These are phyloP conservation scores for Podarcis cretensis DNA, from an alignment of 2,113 vertebrate genomes.

Conservation along the genomic window DNA sequence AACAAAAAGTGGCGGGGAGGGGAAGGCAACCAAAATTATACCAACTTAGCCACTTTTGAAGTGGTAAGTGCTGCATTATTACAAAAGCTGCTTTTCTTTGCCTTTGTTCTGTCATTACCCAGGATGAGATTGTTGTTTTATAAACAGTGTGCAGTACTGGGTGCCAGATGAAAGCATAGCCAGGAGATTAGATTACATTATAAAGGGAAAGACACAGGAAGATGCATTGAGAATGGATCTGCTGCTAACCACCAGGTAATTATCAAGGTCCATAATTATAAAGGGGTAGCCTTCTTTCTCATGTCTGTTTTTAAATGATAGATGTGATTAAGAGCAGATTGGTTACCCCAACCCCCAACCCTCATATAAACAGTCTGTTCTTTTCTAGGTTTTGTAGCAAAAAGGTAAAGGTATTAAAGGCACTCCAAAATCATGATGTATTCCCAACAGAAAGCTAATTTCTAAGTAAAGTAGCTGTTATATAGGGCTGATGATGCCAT, in stretches of 20 bases:
- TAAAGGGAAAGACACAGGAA: conserved; percentile 67
- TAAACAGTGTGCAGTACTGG: conserved; percentile 62
- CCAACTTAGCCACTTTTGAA: conserved; percentile 67
- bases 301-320: conserved; percentile 68
- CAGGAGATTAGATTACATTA: conserved; percentile 75
- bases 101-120: conserved; percentile 74
- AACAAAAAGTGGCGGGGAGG: background rate
- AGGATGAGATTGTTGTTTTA: conserved; percentile 73
- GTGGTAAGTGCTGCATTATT: conserved; percentile 70
- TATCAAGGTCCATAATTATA: conserved; percentile 70
- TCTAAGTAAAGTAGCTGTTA: background rate
- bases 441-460: background rate
- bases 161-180: conserved; percentile 75
- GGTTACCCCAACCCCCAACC: background rate
- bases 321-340: conserved; percentile 69
- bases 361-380: conserved; percentile 2
- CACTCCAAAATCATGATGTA: conserved; percentile 8
- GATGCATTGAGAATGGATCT: conserved; percentile 61
- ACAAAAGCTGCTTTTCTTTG: conserved; percentile 58
- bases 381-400: conserved; percentile 44
- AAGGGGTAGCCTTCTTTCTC: conserved; percentile 63
- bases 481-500: background rate
- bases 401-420: conserved; percentile 37
- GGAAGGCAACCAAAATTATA: conserved; percentile 42
- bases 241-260: conserved; percentile 73